phyloP scores from a whole-genome alignment of 2,113 vertebrate species.

The Neogobius melanostomus region DNA sequence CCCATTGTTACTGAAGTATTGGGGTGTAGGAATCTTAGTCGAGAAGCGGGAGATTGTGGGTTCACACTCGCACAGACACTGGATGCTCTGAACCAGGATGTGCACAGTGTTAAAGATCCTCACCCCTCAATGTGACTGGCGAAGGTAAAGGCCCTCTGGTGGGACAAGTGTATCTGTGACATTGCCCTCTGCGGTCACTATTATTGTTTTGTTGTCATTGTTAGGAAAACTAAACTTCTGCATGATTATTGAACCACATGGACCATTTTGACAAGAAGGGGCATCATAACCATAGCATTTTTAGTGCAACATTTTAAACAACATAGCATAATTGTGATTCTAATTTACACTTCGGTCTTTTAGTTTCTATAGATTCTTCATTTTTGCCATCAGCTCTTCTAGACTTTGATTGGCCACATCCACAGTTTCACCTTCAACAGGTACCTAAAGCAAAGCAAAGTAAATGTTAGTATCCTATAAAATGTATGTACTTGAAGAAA shows the following conservation, averaged over 20 bases:
- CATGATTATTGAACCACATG: background rate
- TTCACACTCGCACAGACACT: background rate
- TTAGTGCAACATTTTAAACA: background rate
- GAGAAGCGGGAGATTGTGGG: no score
- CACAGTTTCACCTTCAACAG: conserved; percentile 68
- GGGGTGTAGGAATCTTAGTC: no score
- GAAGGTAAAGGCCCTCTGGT: no score
- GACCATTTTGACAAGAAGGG: background rate
- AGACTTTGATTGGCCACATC: conserved; percentile 88
- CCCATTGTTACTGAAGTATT: no score
- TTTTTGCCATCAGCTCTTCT: conserved; percentile 94
- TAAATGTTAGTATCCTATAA: background rate
- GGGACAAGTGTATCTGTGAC: no score
- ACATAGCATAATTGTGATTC: background rate
- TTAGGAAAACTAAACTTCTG: no score
- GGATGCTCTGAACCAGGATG: background rate
- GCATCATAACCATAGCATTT: background rate
- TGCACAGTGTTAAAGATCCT: background rate
- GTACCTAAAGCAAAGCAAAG: conserved; percentile 48
- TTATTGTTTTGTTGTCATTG: no score
- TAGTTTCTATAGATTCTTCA: conserved; percentile 84
- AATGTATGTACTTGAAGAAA: background rate
- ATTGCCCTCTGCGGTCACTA: no score
- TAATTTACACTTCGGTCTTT: background rate
- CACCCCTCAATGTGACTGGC: no score